Evolutionary conservation across 2,113 vertebrate genomes (phyloP).

Genomic region (Engraulis encrasicolus): DNA sequence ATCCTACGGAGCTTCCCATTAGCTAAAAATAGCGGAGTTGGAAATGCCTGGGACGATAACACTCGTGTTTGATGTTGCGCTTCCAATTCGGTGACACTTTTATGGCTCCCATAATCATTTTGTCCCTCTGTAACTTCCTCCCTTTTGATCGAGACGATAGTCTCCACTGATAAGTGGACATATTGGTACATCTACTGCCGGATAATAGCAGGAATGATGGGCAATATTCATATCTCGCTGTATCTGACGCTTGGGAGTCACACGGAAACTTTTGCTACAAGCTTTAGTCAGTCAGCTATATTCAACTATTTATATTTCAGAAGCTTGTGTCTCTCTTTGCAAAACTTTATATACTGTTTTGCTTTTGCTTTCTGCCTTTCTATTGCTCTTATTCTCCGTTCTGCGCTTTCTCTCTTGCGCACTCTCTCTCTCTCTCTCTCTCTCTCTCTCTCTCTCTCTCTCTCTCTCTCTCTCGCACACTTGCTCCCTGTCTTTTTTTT

Average conservation of each 20-base stretch:
- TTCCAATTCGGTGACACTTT: neutral
- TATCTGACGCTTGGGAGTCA: neutral
- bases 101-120: too few species aligned
- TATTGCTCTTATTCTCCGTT: too few species aligned
- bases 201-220: too few species aligned
- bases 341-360: neutral
- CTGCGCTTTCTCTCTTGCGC: conserved; percentile 10
- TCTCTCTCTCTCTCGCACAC: conserved; percentile 9
- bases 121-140: too few species aligned
- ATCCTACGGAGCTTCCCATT: neutral
- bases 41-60: neutral
- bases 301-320: neutral
- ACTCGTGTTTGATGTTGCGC: neutral
- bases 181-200: too few species aligned
- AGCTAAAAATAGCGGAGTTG: neutral
- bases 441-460: neutral
- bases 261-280: neutral
- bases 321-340: neutral
- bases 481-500: too few species aligned
- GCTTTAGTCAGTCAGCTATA: too few species aligned
- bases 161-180: too few species aligned
- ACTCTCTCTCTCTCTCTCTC: neutral
- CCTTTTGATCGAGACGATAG: too few species aligned
- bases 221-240: neutral
- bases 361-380: neutral